These are phyloP conservation scores for Serinus canaria DNA, from an alignment of 2,113 vertebrate genomes.

Conservation along the genomic window DNA sequence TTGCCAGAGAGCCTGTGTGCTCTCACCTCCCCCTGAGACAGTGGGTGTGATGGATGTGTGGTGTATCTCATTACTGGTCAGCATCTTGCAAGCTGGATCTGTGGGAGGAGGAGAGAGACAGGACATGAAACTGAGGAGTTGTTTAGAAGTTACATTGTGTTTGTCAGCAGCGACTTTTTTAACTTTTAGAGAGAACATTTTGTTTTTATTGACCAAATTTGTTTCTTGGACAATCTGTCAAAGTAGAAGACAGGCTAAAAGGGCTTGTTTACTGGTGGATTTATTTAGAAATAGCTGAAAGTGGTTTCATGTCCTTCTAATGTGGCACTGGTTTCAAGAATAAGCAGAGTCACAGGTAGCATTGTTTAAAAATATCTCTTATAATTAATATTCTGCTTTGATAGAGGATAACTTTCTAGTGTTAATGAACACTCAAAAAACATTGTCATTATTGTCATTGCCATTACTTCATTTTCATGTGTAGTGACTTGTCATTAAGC, in stretches of 20 bases:
- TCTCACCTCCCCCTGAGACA: neutral
- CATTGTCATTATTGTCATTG: neutral
- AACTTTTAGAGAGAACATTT: slow-evolving; percentile 21
- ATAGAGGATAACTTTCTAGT: neutral
- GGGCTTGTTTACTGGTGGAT: neutral
- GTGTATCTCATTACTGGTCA: neutral
- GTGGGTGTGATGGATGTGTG: neutral
- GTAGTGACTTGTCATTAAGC: neutral
- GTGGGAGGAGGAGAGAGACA: neutral
- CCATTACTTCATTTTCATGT: neutral
- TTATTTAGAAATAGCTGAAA: neutral
- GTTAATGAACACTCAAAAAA: neutral
- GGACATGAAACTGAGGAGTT: neutral
- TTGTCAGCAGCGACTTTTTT: neutral
- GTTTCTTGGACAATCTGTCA: neutral
- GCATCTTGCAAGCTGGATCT: neutral
- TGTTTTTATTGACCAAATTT: slow-evolving; percentile 5
- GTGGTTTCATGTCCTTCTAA: neutral
- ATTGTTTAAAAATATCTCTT: neutral
- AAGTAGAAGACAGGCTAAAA: neutral
- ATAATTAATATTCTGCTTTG: neutral
- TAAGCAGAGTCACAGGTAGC: neutral
- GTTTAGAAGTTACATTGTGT: neutral
- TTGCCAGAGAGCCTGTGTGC: neutral
- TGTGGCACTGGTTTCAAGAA: neutral